Evolutionary conservation across 2,113 vertebrate genomes (phyloP).

Genomic region (Spea bombifrons): DNA sequence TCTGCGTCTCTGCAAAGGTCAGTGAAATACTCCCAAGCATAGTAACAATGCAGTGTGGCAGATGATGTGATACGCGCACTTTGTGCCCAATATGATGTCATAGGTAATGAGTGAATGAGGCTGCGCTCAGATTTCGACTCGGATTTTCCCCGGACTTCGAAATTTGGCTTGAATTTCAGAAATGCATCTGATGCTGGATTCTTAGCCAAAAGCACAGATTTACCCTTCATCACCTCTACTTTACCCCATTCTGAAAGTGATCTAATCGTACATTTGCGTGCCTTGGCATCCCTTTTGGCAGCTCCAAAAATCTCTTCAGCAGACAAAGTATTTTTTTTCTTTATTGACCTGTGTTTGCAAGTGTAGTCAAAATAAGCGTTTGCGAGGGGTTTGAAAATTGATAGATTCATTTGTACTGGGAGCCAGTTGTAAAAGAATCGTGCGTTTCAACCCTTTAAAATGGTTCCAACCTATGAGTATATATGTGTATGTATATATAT

Average conservation of each 20-base stretch:
- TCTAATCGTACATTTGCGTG: constrained; percentile 45
- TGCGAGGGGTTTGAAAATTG: constrained; percentile 35
- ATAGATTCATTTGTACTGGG: constrained; percentile 34
- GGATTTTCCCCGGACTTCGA: constrained; percentile 44
- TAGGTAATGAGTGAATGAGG: constrained; percentile 37
- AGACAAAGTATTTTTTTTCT: constrained; percentile 41
- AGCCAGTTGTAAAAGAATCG: constrained; percentile 25
- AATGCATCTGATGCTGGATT: constrained; percentile 44
- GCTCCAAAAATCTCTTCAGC: constrained; percentile 40
- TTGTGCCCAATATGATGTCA: constrained; percentile 42
- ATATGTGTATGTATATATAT: background rate
- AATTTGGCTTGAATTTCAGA: constrained; percentile 44
- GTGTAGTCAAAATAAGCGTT: constrained; percentile 47
- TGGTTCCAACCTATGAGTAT: background rate
- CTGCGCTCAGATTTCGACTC: constrained; percentile 37
- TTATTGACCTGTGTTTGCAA: constrained; percentile 40
- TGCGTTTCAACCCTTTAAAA: background rate
- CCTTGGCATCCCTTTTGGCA: constrained; percentile 45
- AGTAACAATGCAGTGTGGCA: background rate
- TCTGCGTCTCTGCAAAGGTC: too few relatives aligned
- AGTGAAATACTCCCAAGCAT: background rate
- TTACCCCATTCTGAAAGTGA: constrained; percentile 44
- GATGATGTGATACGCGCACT: constrained; percentile 13
- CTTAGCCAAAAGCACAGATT: constrained; percentile 42
- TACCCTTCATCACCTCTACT: constrained; percentile 47